Conservation (phyloP, 2,888 invertebrate genomes). For the Onthophagus sagittarius region DNA sequence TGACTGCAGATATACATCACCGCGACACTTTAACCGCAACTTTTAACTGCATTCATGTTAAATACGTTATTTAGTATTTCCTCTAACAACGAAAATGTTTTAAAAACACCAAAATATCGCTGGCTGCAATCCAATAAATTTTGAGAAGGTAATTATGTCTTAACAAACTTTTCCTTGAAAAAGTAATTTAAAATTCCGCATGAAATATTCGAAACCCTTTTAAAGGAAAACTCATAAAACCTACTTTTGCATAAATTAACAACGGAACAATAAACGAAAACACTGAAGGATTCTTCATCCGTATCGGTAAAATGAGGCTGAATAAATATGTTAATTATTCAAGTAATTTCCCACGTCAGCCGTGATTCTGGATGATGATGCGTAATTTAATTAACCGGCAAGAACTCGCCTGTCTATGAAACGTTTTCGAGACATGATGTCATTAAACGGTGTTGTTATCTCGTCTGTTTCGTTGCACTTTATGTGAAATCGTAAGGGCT, state of each 20-base stretch:
- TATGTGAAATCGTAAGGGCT: not conserved
- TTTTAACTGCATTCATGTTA: not conserved
- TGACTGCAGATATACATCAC: not conserved
- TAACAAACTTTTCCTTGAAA: not conserved
- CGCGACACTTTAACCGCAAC: not conserved
- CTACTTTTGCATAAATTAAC: not conserved
- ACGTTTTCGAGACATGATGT: not conserved
- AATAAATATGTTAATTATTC: not conserved
- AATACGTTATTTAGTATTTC: not conserved
- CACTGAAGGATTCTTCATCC: not conserved
- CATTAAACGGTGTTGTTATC: not conserved
- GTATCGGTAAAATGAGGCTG: not conserved
- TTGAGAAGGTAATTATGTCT: not conserved
- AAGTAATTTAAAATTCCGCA: not conserved
- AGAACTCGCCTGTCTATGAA: not conserved
- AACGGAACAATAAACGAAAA: not conserved
- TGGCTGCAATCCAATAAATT: not conserved
- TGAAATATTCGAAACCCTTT: not conserved
- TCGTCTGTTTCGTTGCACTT: not conserved
- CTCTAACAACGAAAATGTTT: not conserved
- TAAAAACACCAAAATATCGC: not conserved
- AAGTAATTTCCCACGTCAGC: not conserved
- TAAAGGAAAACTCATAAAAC: not conserved
- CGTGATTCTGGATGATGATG: not conserved
- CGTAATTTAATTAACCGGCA: not conserved